Percentiles rank a stretch among this genome's conserved stretches.
phyloP scores from a whole-genome alignment of 2,888 invertebrate species.

The Sisyra nigra region DNA sequence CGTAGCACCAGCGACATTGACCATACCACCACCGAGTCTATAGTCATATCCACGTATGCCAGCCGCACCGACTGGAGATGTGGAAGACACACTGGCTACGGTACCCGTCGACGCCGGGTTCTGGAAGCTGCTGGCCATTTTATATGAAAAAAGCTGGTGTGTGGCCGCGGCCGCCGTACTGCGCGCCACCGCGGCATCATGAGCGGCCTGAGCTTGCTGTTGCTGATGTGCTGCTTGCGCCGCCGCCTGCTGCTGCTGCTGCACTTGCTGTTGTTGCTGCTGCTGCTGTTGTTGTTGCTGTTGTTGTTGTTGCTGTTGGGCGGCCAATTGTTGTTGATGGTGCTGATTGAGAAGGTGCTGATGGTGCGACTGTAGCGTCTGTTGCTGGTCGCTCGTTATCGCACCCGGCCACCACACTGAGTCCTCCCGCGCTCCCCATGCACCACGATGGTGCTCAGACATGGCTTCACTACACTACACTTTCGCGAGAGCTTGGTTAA shows the following conservation, averaged over 20 bases:
- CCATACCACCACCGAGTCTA: conserved; percentile 42
- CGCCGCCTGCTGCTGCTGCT: conserved; percentile 27
- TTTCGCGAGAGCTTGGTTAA: conserved; percentile 10
- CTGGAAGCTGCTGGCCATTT: conserved; percentile 74
- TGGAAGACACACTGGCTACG: conserved; percentile 43
- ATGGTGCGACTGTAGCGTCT: conserved; percentile 26
- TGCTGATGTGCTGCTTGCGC: conserved; percentile 24
- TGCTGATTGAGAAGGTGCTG: conserved; percentile 34
- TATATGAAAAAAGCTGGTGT: conserved; percentile 69
- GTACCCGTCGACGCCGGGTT: conserved; percentile 49
- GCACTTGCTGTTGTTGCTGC: conserved; percentile 20
- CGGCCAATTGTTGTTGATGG: conserved; percentile 29
- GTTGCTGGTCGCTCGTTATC: conserved; percentile 31
- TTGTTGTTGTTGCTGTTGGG: conserved; percentile 17
- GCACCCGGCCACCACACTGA: conserved; percentile 40
- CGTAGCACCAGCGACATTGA: conserved; percentile 27
- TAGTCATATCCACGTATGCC: conserved; percentile 49
- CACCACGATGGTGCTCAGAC: conserved; percentile 49
- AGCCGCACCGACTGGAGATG: conserved; percentile 38
- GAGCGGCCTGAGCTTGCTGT: conserved; percentile 29
- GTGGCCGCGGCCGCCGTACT: conserved; percentile 40
- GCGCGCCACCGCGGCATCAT: conserved; percentile 35
- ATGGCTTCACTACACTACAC: conserved; percentile 21
- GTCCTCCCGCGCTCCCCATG: conserved; percentile 46
- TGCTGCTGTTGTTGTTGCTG: conserved; percentile 16